Evolutionary conservation across 2,113 vertebrate genomes (phyloP).

Genomic region (Cyrtonyx montezumae): DNA sequence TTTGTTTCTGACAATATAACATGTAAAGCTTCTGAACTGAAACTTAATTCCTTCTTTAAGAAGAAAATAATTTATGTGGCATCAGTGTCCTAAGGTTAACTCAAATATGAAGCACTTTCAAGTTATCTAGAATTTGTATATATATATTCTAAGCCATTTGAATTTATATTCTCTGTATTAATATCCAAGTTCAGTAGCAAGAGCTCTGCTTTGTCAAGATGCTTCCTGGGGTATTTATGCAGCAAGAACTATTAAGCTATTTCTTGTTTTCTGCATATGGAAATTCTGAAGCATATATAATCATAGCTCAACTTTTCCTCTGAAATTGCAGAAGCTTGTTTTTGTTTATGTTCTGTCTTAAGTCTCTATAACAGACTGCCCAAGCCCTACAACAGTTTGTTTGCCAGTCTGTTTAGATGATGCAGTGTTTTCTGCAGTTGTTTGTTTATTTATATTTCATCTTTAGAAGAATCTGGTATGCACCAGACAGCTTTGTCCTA

Average conservation of each 20-base stretch:
- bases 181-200: neutral
- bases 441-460: constrained; percentile 66
- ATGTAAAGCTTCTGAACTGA: neutral
- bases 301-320: constrained; percentile 12
- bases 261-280: neutral
- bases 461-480: constrained; percentile 52
- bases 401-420: constrained; percentile 63
- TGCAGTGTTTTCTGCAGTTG: constrained; percentile 45
- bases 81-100: neutral
- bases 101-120: neutral
- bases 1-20: neutral
- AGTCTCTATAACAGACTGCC: constrained; percentile 51
- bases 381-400: constrained; percentile 52
- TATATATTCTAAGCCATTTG: neutral
- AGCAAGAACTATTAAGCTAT: neutral
- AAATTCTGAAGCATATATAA: constrained; percentile 11
- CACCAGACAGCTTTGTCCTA: constrained; percentile 36
- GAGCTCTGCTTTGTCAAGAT: neutral
- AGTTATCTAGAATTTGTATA: neutral
- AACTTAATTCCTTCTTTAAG: neutral
- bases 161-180: neutral
- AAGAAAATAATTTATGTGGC: neutral
- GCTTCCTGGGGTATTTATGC: neutral
- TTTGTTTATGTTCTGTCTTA: constrained; percentile 43
- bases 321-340: constrained; percentile 36